Evolutionary conservation across 2,888 invertebrate genomes (phyloP), one percentile per base, ranked within the genome.

Genomic region (Agrotis exclamationis): DNA sequence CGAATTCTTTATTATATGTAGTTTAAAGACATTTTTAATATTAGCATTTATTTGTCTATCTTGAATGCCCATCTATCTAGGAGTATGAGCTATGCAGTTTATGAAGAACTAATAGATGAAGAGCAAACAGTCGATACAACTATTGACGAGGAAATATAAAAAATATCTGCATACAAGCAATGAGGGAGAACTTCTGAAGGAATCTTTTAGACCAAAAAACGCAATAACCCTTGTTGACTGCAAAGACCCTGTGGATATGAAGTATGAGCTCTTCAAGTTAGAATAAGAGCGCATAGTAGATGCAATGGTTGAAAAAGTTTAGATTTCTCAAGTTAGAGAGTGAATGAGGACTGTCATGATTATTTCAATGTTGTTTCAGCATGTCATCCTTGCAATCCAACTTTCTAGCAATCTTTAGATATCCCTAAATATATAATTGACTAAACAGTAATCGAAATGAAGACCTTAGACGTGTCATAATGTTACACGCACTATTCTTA

Each of bases 1-100:
- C 48, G 24, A 47, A 56, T 45, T 67, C 20, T 48, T 33, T 44
- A 65, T 58, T 51, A 39, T n/a, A n/a, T n/a, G n/a, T 50, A 5
- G 7, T n/a, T 50, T 22, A n/a, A 39, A 47, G 14, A 48, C 0
- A 28, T 48, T 33, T 18, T 2, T 20, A 64, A 22, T 63, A 14
- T 39, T 58, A 18, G 13, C 20, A n/a, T n/a, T n/a, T n/a, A 44
- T 64, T 44, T 56, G 33, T 33, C 33, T 33, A 6, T 33, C 33
- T 33, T 33, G 7, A 7, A 7, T 33, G 7, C 6, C 33, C n/a
- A n/a, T 39, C 39, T 39, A 2, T 39, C 11, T 39, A 39, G 9
- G 39, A 39, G 1, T 39, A 39, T 39, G 39, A 39, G 1, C 39
- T 39, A 7, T 45, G 13, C 7, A 28, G 13, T 20, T 20, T 20